phyloP scores from a whole-genome alignment of 2,113 vertebrate species.

The Paratilapia polleni region DNA sequence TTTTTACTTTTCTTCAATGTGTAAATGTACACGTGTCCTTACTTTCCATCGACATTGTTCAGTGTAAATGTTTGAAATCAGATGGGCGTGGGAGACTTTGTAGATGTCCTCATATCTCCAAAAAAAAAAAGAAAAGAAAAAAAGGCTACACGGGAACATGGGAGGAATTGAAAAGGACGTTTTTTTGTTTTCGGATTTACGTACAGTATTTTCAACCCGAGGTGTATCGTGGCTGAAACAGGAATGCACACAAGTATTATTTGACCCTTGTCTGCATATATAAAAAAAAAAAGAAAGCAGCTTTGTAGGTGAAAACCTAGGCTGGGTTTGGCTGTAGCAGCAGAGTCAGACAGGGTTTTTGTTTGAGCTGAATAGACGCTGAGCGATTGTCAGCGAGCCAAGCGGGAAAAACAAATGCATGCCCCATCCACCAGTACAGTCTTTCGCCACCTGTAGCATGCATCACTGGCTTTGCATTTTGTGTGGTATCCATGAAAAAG shows the following conservation, averaged over 20 bases:
- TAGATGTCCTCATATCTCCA: slow-evolving; percentile 45
- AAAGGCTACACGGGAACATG: slow-evolving; percentile 17
- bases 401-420: slow-evolving; percentile 59
- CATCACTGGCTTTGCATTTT: slow-evolving; percentile 61
- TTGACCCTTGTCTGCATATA: slow-evolving; percentile 14
- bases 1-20: slow-evolving; percentile 47
- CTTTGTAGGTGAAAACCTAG: slow-evolving; percentile 7
- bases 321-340: slow-evolving; percentile 37
- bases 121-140: not conserved
- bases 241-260: slow-evolving; percentile 31
- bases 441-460: slow-evolving; percentile 72
- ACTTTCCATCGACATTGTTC: slow-evolving; percentile 59
- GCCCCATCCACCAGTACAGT: slow-evolving; percentile 57
- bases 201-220: slow-evolving; percentile 34
- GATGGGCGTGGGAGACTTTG: slow-evolving; percentile 55
- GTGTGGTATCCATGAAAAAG: slow-evolving; percentile 46
- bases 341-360: slow-evolving; percentile 26
- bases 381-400: slow-evolving; percentile 48
- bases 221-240: slow-evolving; percentile 10
- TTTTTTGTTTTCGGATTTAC: slow-evolving; percentile 21
- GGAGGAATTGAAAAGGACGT: slow-evolving; percentile 23
- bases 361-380: slow-evolving; percentile 12
- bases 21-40: slow-evolving; percentile 64
- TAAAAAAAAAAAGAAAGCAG: not conserved
- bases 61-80: slow-evolving; percentile 61